Evolutionary conservation across 2,888 invertebrate genomes (phyloP), one percentile per base, ranked within the genome.

Genomic region (Anthophora plumipes): DNA sequence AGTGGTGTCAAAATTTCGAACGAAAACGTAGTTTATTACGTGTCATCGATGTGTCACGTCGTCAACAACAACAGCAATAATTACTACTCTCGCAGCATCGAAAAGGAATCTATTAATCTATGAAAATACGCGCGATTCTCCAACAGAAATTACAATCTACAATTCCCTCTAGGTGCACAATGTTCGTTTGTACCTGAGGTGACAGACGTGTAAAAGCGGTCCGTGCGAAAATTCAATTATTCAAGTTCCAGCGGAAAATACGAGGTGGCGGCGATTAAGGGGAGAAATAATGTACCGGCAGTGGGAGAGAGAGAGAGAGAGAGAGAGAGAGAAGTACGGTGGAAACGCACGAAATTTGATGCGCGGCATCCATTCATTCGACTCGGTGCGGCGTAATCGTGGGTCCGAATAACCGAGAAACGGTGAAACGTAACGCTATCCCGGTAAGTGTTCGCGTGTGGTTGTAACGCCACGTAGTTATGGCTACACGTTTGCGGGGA

Each of bases 391-490:
- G 41, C n/a, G 31, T 57, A 63, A 39, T 54, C 46, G 43, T 14
- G 25, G 46, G 31, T 7, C 48, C 63, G 39, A 69, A 70, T 69
- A 77, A 57, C 70, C 41, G 59, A 54, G 52, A 64, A 50, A 31
- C 41, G 22, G 25, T 12, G 64, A 52, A 70, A 60, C 48, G 7
- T 54, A 75, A 67, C 76, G 22, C 12, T n/a, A n/a, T 20, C 31
- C 2, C 31, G 4, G 31, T 31, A 31, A n/a, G 46, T 57, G 46
- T 46, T 60, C 46, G 46, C 64, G 69, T 63, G 52, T 77, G 48
- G 17, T 31, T 60, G 31, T 60, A 79, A 79, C 60, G 55, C 59
- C 50, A n/a, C 52, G 67, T 22, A 12, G 31, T 63, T 63, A 63
- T n/a, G 63, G 25, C 12, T 17, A 52, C 57, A 52, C n/a, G n/a